phyloP scores from a whole-genome alignment of 2,888 invertebrate species.

The Conomelus anceps region DNA sequence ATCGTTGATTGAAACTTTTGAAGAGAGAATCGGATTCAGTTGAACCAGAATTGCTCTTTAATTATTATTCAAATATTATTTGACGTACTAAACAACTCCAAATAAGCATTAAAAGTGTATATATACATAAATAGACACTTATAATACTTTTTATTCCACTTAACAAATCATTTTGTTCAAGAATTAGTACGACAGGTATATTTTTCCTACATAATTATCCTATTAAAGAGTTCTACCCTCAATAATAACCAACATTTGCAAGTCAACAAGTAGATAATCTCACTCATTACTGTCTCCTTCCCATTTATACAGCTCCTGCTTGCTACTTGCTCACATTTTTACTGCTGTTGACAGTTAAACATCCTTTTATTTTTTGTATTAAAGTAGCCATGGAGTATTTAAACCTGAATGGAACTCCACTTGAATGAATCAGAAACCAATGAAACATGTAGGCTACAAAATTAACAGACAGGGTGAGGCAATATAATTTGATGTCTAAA shows the following conservation, averaged over 20 bases:
- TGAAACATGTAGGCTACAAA: background rate
- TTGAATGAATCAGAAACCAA: background rate
- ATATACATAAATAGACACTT: too few relatives aligned
- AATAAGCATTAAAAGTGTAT: too few relatives aligned
- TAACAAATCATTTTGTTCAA: too few relatives aligned
- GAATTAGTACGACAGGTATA: too few relatives aligned
- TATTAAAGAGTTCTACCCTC: too few relatives aligned
- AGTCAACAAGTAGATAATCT: background rate
- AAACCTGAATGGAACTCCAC: background rate
- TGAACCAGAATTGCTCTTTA: too few relatives aligned
- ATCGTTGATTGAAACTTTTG: too few relatives aligned
- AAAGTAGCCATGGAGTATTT: background rate
- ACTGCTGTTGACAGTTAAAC: background rate
- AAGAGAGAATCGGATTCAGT: too few relatives aligned
- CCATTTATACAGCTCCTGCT: background rate
- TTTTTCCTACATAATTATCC: too few relatives aligned
- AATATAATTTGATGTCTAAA: background rate
- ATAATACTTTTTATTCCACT: too few relatives aligned
- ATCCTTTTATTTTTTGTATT: background rate
- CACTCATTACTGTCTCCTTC: background rate
- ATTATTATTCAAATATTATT: too few relatives aligned
- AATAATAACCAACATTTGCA: background rate
- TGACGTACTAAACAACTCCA: too few relatives aligned
- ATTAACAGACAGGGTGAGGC: background rate
- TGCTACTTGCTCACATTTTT: background rate